These are phyloP conservation scores for Tamandua tetradactyla DNA, from an alignment of 2,797 vertebrate species.

Conservation along the genomic window DNA sequence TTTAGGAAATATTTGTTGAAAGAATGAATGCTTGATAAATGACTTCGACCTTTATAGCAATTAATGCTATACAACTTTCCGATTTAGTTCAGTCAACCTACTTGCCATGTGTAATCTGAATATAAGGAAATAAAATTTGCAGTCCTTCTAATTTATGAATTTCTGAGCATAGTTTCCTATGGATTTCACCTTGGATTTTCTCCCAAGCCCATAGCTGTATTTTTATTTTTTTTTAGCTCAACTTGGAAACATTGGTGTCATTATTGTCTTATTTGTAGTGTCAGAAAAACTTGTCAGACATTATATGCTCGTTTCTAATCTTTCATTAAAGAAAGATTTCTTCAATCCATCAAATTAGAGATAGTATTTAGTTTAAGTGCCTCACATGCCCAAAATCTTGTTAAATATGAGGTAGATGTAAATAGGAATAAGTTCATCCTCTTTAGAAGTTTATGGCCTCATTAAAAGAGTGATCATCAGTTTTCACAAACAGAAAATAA, in stretches of 20 bases:
- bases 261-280: not conserved
- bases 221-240: too few species aligned
- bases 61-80: not conserved
- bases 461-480: not conserved
- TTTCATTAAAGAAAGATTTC: not conserved
- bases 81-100: not conserved
- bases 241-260: not conserved
- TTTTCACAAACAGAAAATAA: not conserved
- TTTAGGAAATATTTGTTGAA: too few species aligned
- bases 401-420: not conserved
- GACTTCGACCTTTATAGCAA: not conserved
- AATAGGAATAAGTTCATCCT: not conserved
- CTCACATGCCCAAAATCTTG: not conserved
- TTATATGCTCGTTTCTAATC: not conserved
- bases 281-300: not conserved
- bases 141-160: not conserved
- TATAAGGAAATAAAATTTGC: conserved; percentile 15
- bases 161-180: not conserved
- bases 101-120: not conserved
- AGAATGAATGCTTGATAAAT: not conserved
- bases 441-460: not conserved
- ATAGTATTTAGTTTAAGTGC: not conserved
- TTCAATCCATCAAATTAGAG: not conserved
- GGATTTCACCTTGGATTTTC: not conserved
- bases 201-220: not conserved